Evolutionary conservation across 2,797 vertebrate genomes (phyloP).

Genomic region (Lates japonicus): DNA sequence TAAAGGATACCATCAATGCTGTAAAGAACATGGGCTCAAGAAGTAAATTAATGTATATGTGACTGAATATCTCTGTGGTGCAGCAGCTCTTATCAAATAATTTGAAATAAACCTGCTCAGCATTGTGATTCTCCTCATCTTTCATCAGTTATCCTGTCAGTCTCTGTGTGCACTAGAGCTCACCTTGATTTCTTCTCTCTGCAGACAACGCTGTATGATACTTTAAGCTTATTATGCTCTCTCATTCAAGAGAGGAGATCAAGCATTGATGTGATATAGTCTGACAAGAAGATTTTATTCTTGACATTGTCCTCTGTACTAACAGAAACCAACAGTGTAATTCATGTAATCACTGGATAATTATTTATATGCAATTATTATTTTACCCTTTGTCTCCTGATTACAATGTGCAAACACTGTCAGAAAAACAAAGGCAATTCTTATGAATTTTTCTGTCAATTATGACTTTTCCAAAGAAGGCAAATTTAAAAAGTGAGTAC

Average conservation of each 20-base stretch:
- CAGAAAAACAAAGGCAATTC: not conserved
- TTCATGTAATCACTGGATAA: constrained; percentile 1
- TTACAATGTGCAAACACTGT: not conserved
- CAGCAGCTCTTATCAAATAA: constrained; percentile 76
- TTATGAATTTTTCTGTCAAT: not conserved
- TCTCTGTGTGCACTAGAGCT: constrained; percentile 22
- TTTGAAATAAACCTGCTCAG: constrained; percentile 64
- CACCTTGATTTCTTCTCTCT: constrained; percentile 36
- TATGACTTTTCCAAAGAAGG: not conserved
- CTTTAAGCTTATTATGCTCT: constrained; percentile 1
- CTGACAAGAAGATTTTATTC: constrained; percentile 11
- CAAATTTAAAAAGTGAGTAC: not conserved
- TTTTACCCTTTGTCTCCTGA: not conserved
- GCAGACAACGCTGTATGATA: constrained; percentile 1
- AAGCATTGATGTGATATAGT: not conserved
- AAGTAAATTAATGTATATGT: constrained; percentile 57
- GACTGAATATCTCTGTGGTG: constrained; percentile 68
- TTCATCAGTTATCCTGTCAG: constrained; percentile 68
- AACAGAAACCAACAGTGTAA: not conserved
- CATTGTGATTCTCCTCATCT: constrained; percentile 62
- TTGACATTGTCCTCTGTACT: not conserved
- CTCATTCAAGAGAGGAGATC: constrained; percentile 33
- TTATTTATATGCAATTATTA: not conserved
- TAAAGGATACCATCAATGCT: constrained; percentile 42
- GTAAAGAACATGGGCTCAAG: constrained; percentile 37